Percentiles rank a stretch among this genome's conserved stretches.
Evolutionary conservation across 2,113 vertebrate species (phyloP).

Genomic region (Hemiprocne comata): DNA sequence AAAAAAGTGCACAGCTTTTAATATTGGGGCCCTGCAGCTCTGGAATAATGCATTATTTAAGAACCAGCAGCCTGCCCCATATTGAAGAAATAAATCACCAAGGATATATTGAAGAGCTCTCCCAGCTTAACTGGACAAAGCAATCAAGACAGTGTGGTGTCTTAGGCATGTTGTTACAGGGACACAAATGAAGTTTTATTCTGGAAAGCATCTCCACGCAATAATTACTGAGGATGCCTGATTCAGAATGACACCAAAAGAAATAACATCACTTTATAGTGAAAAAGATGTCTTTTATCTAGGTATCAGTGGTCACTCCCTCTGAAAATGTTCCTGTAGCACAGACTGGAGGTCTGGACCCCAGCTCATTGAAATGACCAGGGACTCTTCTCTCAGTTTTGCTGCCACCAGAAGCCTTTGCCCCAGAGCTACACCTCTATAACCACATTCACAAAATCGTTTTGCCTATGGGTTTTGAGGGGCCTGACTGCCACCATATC

Average conservation of each 20-base stretch:
- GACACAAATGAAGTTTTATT: background rate
- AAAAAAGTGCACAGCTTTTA: conserved; percentile 3
- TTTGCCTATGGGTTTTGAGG: background rate
- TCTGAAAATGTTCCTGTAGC: background rate
- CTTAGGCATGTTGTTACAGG: background rate
- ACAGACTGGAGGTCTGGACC: background rate
- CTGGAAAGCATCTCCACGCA: background rate
- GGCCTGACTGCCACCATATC: background rate
- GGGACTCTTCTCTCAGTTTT: background rate
- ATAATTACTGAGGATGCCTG: background rate
- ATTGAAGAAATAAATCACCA: background rate
- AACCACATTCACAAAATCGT: background rate
- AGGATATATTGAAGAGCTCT: background rate
- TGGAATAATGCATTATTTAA: background rate
- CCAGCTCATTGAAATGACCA: background rate
- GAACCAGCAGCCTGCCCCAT: background rate
- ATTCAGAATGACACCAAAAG: background rate
- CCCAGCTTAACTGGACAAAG: background rate
- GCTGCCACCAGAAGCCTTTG: background rate
- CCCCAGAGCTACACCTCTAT: background rate
- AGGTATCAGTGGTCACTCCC: background rate
- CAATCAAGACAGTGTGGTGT: background rate
- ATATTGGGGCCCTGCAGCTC: background rate
- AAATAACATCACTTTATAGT: background rate
- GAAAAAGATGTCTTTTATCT: background rate